These are phyloP conservation scores for Festucalex cinctus DNA, from an alignment of 2,113 vertebrate species.

Conservation along the genomic window DNA sequence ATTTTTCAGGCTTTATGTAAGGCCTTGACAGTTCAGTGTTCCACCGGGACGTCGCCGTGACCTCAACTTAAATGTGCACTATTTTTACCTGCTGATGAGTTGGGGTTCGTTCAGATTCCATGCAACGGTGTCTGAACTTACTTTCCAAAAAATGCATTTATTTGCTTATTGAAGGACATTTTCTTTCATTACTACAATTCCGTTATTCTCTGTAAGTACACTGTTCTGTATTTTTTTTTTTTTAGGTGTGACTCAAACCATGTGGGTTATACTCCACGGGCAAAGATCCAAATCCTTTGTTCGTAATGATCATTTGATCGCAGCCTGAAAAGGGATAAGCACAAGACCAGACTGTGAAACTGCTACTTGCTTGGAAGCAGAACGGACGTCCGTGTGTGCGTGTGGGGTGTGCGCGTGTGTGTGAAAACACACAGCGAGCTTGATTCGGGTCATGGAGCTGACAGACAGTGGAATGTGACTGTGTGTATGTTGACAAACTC, in stretches of 20 bases:
- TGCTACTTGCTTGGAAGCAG: conserved; percentile 64
- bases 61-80: conserved; percentile 29
- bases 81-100: conserved; percentile 40
- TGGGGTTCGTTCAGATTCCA: conserved; percentile 21
- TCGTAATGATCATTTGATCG: conserved; percentile 68
- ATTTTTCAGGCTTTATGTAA: conserved; percentile 63
- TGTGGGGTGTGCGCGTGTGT: background rate
- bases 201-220: background rate
- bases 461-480: conserved; percentile 72
- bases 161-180: background rate
- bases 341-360: conserved; percentile 57
- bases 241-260: conserved; percentile 45
- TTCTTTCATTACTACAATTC: background rate
- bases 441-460: conserved; percentile 67
- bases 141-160: background rate
- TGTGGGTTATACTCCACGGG: conserved; percentile 63
- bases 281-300: conserved; percentile 67
- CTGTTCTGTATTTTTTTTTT: background rate
- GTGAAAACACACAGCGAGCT: conserved; percentile 31
- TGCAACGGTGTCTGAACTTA: background rate
- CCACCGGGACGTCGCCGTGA: conserved; percentile 46
- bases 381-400: conserved; percentile 26
- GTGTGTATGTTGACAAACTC: conserved; percentile 75
- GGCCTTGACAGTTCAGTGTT: conserved; percentile 50
- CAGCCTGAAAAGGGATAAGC: conserved; percentile 67